Evolutionary conservation across 2,113 vertebrate genomes (phyloP).

Genomic region (Blennius ocellaris): DNA sequence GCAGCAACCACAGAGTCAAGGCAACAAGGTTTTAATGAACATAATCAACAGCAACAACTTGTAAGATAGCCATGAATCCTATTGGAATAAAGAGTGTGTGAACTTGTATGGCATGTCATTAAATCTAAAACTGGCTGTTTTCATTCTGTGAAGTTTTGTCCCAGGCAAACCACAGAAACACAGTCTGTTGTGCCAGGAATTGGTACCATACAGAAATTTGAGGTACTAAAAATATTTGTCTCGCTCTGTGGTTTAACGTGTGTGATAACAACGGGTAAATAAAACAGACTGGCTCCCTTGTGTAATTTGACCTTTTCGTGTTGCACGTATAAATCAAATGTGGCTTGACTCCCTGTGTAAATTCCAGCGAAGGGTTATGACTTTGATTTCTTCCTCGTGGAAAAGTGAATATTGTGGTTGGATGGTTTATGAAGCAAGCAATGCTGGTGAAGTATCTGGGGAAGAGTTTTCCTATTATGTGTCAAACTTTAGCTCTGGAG

Average conservation of each 20-base stretch:
- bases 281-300: constrained; percentile 30
- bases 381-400: constrained; percentile 47
- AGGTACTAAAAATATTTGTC: constrained; percentile 68
- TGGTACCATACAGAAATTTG: constrained; percentile 57
- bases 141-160: constrained; percentile 37
- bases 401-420: constrained; percentile 32
- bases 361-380: constrained; percentile 50
- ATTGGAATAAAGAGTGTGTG: constrained; percentile 15
- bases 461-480: constrained; percentile 35
- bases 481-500: constrained; percentile 24
- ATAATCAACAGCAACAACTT: constrained; percentile 25
- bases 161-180: constrained; percentile 43
- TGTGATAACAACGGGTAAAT: constrained; percentile 57
- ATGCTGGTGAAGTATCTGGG: constrained; percentile 39
- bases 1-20: constrained; percentile 49
- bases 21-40: constrained; percentile 44
- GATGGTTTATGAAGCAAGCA: constrained; percentile 50
- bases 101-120: constrained; percentile 42
- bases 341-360: constrained; percentile 53
- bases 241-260: constrained; percentile 40
- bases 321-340: constrained; percentile 54
- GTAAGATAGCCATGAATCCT: constrained; percentile 31
- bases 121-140: constrained; percentile 29
- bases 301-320: constrained; percentile 56
- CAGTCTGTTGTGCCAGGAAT: constrained; percentile 26